Conservation (phyloP, 1,140 invertebrate genomes). For the Atta texana region DNA sequence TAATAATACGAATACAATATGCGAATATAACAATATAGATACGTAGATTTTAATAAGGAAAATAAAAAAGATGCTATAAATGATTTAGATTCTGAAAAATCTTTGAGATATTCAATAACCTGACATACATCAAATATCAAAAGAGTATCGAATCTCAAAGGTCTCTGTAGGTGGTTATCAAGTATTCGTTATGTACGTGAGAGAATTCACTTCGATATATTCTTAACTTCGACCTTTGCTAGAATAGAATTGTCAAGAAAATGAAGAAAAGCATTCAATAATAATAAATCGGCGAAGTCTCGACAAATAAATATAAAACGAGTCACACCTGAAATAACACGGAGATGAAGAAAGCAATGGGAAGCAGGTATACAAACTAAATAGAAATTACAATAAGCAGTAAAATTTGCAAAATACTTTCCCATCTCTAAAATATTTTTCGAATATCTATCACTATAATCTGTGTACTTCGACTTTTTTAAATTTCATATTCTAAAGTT, state of each 20-base stretch:
- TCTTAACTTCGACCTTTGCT: background rate
- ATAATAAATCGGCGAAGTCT: background rate
- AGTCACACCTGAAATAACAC: conserved; percentile 18
- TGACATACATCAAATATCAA: background rate
- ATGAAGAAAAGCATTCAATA: background rate
- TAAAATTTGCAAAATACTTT: conserved; percentile 24
- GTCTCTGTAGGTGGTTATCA: background rate
- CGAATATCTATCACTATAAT: background rate
- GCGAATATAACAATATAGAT: background rate
- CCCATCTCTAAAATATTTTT: background rate
- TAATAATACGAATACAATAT: background rate
- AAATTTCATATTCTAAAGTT: background rate
- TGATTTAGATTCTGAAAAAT: background rate
- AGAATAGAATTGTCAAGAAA: conserved; percentile 14
- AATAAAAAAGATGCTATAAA: background rate
- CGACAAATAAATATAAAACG: background rate
- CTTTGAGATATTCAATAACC: background rate
- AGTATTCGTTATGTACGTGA: conserved; percentile 6
- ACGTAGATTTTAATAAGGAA: background rate
- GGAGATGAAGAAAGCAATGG: background rate
- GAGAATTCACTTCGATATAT: conserved; percentile 13
- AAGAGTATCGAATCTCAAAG: background rate
- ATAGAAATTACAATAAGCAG: background rate
- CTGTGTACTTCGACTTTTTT: background rate
- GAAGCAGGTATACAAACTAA: background rate